A percentile compares a stretch with the other conserved stretches of the same genome.
Conservation (phyloP, 2,113 vertebrate species). For the Dasyprocta punctata region DNA sequence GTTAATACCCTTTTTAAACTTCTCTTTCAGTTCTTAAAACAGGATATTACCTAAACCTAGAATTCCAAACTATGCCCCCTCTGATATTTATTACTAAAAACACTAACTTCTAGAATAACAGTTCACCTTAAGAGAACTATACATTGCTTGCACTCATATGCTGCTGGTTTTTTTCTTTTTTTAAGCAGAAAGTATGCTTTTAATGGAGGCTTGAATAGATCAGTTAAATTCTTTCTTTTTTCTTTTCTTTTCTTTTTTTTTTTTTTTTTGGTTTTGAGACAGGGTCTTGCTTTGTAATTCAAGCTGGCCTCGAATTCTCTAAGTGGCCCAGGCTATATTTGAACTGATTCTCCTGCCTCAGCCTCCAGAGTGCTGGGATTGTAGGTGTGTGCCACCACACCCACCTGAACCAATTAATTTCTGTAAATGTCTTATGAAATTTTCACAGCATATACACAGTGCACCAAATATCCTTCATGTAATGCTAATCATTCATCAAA, state of each 20-base stretch:
- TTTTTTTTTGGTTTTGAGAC: not conserved
- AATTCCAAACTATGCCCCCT: slow-evolving; percentile 11
- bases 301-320: not conserved
- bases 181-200: not conserved
- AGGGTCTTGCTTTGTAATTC: not conserved
- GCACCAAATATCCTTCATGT: slow-evolving; percentile 10
- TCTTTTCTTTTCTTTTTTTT: not conserved
- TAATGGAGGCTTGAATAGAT: not conserved
- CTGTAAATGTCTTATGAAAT: not conserved
- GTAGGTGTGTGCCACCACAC: not conserved
- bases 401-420: not conserved
- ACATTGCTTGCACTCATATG: not conserved
- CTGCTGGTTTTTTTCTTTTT: not conserved
- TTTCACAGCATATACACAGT: not conserved
- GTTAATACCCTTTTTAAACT: not conserved
- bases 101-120: not conserved
- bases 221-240: not conserved
- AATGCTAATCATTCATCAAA: not conserved
- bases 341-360: not conserved
- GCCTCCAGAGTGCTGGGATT: not conserved
- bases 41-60: slow-evolving; percentile 28
- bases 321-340: not conserved
- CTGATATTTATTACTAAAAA: slow-evolving; percentile 19
- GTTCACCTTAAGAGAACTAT: not conserved
- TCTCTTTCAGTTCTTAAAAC: slow-evolving; percentile 11